Evolutionary conservation across 2,888 invertebrate genomes (phyloP).

Genomic region (Leucania comma): DNA sequence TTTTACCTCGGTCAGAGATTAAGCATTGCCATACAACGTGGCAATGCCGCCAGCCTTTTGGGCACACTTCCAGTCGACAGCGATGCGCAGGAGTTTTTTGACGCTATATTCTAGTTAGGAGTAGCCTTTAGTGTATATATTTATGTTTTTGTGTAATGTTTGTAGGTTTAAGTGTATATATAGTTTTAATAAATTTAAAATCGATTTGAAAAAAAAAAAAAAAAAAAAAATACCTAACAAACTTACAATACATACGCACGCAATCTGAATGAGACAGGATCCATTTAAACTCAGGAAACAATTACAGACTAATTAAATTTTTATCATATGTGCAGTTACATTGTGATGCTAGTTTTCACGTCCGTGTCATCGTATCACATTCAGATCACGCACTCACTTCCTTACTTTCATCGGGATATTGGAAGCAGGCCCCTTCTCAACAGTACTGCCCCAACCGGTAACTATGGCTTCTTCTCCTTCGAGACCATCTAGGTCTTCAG

Average conservation of each 20-base stretch:
- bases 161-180: too few species aligned
- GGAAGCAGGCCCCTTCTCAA: slow-evolving; percentile 93
- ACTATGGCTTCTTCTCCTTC: slow-evolving; percentile 92
- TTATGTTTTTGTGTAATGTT: too few species aligned
- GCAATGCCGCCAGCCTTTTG: too few species aligned
- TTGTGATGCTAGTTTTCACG: slow-evolving; percentile 40
- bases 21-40: too few species aligned
- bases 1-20: too few species aligned
- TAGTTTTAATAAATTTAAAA: too few species aligned
- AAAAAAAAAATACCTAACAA: neutral
- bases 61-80: too few species aligned
- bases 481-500: slow-evolving; percentile 75
- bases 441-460: slow-evolving; percentile 94
- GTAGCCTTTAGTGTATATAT: too few species aligned
- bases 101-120: too few species aligned
- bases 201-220: too few species aligned
- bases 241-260: slow-evolving; percentile 13
- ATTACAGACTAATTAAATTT: slow-evolving; percentile 25
- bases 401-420: slow-evolving; percentile 92
- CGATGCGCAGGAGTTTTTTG: too few species aligned
- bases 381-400: slow-evolving; percentile 32
- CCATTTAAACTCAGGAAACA: slow-evolving; percentile 19
- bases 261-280: slow-evolving; percentile 41
- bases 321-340: slow-evolving; percentile 27
- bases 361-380: slow-evolving; percentile 25